Base-by-base conservation (phyloP, 1,140 invertebrate genomes). In the Thalassaphorura encarpata region DNA sequence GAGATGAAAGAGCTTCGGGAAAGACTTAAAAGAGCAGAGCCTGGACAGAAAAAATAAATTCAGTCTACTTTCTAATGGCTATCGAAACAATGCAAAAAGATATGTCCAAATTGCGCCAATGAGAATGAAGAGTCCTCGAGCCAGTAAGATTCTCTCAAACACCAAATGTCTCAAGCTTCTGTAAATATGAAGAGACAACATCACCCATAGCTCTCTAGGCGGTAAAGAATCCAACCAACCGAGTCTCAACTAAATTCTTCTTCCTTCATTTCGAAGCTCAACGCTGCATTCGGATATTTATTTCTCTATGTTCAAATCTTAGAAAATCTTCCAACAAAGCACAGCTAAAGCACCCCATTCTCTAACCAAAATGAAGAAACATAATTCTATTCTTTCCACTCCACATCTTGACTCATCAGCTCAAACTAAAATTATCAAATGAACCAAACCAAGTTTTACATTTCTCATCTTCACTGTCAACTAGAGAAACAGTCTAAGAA, bases 51-150 rank as follows among this genome's bases (percentile, higher is more conserved):
- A 39, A 60, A 54, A 51, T 60, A 60, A 60, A 60, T 53, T 58
- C 42, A 53, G 39, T 54, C 50, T 60, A 48, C 26, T 41, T 39
- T 55, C 43, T 55, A 60, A 60, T 60, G 57, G 42, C 57, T 52
- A 60, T 60, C 50, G 52, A 60, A 55, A 60, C 57, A 54, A 54
- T 60, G 57, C 47, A 47, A 58, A 27, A 53, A 58, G 55, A 57
- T 57, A 57, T 47, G 55, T 50, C 40, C 46, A 57, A 57, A 57
- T 57, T 57, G 55, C 49, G 48, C 46, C 49, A 57, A 57, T n/a
- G n/a, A n/a, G n/a, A 47, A 36, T n/a, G 33, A 36, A 36, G 33
- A 36, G 11, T 36, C 11, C 33, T n/a, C n/a, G n/a, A 36, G 33
- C 33, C 11, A 48, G 46, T 24, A 24, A 18, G 11, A 11, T 21